Base-by-base conservation (phyloP, 2,888 invertebrate species). In the Pollenia amentaria region DNA sequence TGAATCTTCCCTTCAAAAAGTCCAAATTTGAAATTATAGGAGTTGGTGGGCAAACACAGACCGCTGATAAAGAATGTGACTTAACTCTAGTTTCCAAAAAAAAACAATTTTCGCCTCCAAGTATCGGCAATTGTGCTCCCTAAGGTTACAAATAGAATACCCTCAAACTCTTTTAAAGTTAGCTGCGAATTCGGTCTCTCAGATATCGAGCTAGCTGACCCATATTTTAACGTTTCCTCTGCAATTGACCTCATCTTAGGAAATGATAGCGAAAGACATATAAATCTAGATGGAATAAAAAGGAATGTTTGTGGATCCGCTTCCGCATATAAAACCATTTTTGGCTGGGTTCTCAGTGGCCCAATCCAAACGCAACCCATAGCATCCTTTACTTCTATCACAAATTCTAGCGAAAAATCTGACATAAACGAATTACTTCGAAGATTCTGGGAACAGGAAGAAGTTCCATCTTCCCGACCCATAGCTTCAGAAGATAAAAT, bases 131-230 rank as follows among this genome's bases (percentile, higher is more conserved):
- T n/a, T n/a, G n/a, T n/a, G n/a, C n/a, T n/a, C n/a, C n/a, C n/a
- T n/a, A n/a, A n/a, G 2, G 3, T n/a, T n/a, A n/a, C n/a, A n/a
- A 21, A 3, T 21, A 21, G 3, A 21, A 21, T 21, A 21, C 21
- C 2, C 21, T 21, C 21, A 21, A 21, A 21, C 21, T 21, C 21
- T 21, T 21, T 21, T 3, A 21, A 21, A 21, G 3, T 21, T 2
- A 21, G 21, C 21, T 21, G 21, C 3, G 21, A 3, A 21, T 21
- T 21, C 21, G 21, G 21, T 21, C 21, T 21, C 21, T 53, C 18
- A 4, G 57, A 69, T 11, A 40, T 78, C 6, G 53, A 64, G 8
- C 44, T 79, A 40, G 77, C 83, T 1, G 83, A 84, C 11, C 84
- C 78, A 2, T 8, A 78, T n/a, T 65, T 84, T 38, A 78, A 65